Evolutionary conservation across 2,797 vertebrate genomes (phyloP), one percentile per base, ranked within the genome.

Genomic region (Cygnus olor): DNA sequence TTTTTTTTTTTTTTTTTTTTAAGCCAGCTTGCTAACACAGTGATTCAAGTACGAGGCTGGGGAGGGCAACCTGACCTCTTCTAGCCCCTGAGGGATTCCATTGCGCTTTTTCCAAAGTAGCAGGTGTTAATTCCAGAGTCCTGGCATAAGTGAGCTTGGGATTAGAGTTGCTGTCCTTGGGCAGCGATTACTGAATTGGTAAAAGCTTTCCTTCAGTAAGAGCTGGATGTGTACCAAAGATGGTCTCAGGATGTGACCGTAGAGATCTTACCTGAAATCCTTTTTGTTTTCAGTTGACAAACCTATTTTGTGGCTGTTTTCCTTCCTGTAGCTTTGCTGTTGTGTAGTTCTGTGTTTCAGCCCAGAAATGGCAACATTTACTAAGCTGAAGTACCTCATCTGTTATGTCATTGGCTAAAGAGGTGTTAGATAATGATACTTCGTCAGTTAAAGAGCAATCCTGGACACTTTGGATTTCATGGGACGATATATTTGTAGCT

Each of bases 381-480:
- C 47, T 81, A 45, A 0, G 69, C 27, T 78, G 65, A 95, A 94
- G 89, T 90, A 63, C 36, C 30, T 72, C n/a, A 60, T 89, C 38
- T 54, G 28, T 86, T 90, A 92, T 69, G 40, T 94, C 88, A 90
- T 14, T 0, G 0, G 71, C 74, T 83, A 88, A 95, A 90, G 84
- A 95, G 85, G 94, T 90, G 76, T 63, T 90, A 88, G 89, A 78
- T 79, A 92, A 63, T 10, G 66, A 90, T 88, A 95, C 86, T 65
- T 63, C 0, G 3, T 91, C 83, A 85, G 56, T 66, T 83, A 63
- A 83, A 81, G 88, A 85, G 70, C 77, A 88, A 78, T 64, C 60
- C 40, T 42, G 82, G 85, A 84, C 28, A 14, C 56, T 85, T 69
- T 5, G 3, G 17, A 72, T 83, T 85, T 91, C 66, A 49, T 40